Evolutionary conservation across 1,140 invertebrate species (phyloP), one percentile per base, ranked within the genome.

Genomic region (Spodoptera frugiperda): DNA sequence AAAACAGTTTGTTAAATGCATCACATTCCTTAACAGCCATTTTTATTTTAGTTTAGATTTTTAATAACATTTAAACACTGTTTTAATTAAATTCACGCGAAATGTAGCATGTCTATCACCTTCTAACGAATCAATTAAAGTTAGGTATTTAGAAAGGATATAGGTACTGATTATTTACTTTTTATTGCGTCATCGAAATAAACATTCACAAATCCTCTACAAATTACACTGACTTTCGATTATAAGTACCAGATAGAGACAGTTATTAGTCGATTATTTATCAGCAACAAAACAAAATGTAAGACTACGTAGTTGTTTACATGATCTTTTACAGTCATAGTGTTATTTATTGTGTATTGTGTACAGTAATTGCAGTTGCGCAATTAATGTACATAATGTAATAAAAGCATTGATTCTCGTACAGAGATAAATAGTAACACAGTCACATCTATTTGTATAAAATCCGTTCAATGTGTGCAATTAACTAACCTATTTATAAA

Each of bases 401-500:
- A 73, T 73, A 49, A 61, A 73, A 59, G 44, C 46, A 73, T 74
- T 74, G 71, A 74, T 63, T 74, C 55, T 57, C 57, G 53, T 75
- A 53, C 63, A 55, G 48, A 53, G 71, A 71, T 10, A 55, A 55
- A 12, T 21, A 61, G 5, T 25, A 39, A 11, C n/a, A 55, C 17
- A 19, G 15, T 14, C 15, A 25, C 11, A 46, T 11, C 33, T n/a
- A 61, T 65, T 11, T 71, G 44, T 30, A 39, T 53, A 39, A 14
- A 70, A 54, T 54, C 4, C 4, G 9, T 30, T 4, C 19, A 11
- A 21, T 25, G 5, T 11, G 11, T 39, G 33, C 33, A 39, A 9
- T 39, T 39, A 39, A 39, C 33, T 39, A 10, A 57, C 33, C 15
- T 55, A 55, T 44, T 44, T 19, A 71, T 17, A 12, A 19, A 44